Evolutionary conservation across 2,113 vertebrate species (phyloP).

Genomic region (Microcebus tavaratra): DNA sequence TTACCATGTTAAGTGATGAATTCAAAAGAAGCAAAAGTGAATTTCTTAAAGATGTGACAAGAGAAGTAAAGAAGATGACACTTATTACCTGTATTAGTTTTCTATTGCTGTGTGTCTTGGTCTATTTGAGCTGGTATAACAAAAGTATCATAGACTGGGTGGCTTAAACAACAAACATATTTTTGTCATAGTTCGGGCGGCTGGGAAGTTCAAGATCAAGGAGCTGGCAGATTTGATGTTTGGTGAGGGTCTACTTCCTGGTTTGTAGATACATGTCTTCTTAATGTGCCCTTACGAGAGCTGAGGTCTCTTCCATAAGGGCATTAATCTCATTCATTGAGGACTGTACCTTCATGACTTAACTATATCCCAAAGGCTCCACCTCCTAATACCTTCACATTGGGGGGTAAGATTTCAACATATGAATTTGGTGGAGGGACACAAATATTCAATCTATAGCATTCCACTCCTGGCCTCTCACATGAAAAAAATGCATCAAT

Average conservation of each 20-base stretch:
- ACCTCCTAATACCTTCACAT: no score
- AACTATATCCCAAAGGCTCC: neutral
- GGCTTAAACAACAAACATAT: neutral
- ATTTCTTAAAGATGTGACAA: neutral
- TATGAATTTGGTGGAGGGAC: neutral
- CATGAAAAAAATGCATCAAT: neutral
- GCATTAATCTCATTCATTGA: neutral
- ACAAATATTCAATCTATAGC: neutral
- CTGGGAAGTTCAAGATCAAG: neutral
- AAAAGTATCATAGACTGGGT: neutral
- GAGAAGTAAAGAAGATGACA: neutral
- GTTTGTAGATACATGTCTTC: neutral
- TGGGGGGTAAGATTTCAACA: neutral
- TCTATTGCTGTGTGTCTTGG: neutral
- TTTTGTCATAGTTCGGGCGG: neutral
- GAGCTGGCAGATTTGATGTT: neutral
- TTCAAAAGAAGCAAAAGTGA: conserved; percentile 31
- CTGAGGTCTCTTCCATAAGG: neutral
- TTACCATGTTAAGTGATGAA: neutral
- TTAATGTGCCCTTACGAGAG: no score
- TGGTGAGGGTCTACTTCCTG: neutral
- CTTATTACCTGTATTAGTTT: neutral
- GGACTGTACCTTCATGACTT: neutral
- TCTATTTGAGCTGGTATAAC: neutral
- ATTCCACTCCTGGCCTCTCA: neutral